Base-by-base conservation (phyloP, 2,888 invertebrate species). In the Eucriotettix oculatus region DNA sequence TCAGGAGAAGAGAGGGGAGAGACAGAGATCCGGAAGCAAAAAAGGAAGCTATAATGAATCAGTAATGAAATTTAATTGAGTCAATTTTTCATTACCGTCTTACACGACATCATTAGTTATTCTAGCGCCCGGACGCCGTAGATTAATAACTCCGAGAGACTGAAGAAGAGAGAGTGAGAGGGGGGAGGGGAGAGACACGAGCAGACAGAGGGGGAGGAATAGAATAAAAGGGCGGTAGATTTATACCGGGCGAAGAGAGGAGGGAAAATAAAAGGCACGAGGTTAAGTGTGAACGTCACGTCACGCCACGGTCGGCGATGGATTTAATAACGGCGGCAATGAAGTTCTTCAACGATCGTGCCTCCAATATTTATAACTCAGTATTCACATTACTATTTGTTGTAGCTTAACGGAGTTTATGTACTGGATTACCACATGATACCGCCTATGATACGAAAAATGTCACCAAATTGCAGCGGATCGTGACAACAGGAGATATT, bases 61-160 rank as follows among this genome's bases (percentile, higher is more conserved):
- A 57, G 63, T 63, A 64, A 64, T 63, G 64, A 61, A 60, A 62
- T 59, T 64, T 63, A 64, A 64, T 65, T 64, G 64, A 63, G 63
- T 63, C 64, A 64, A 65, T 64, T 64, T 64, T 64, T 63, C 65
- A 61, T 63, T 59, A 57, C 60, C 44, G 55, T 52, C 48, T 57
- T 56, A 52, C 60, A 56, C 61, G 60, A 57, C 62, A 48, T 58
- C 62, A 63, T 63, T 61, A 64, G 61, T 64, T 62, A 64, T 62
- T 60, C 62, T 59, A 52, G 58, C 59, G 53, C 61, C 62, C 41
- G 29, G 55, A 48, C 55, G 55, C 55, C 29, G 40, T n/a, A 41
- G n/a, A 29, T n/a, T 55, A 29, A 48, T 52, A 44, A 44, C 53
- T 52, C 41, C 16, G n/a, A 17, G 29, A 12, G 57, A 10, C 10